Evolutionary conservation across 2,797 vertebrate genomes (phyloP), one percentile per base, ranked within the genome.

Genomic region (Sebastes iracundus): DNA sequence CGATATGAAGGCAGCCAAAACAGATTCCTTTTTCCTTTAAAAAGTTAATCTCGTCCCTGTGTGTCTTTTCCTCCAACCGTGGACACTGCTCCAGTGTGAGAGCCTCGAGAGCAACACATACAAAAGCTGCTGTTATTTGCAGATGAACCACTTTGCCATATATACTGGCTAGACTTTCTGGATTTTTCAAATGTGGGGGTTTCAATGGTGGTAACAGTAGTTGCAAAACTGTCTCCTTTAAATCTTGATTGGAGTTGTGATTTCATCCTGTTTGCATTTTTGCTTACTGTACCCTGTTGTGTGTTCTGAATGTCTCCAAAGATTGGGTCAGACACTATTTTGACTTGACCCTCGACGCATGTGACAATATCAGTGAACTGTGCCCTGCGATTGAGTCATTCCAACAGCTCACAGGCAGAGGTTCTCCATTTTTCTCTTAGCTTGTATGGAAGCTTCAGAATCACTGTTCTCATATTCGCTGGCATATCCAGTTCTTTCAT

Each of bases 331-430:
- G 55, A 70, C n/a, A 72, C 5, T 23, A 83, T 76, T 27, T 49
- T 76, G 8, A 71, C 72, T 32, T 89, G 71, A 18, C 16, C 14
- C 11, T 86, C 73, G 3, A 75, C 62, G 22, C 82, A 86, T 18
- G n/a, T 23, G 6, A 84, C 65, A 12, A 77, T 46, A 25, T 85
- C 80, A 3, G 0, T 64, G 14, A 89, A 89, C 4, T 14, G 9
- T 46, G 79, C 32, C 2, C 76, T 83, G 16, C 7, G 30, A 14
- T 72, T 23, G 6, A 2, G 1, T 30, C 10, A 62, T 49, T 81
- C 56, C 18, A 75, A 9, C 25, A 81, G 62, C 0, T 59, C 33
- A 63, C 59, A 49, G 18, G 52, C 60, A 20, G 66, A 63, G 7
- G 7, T 4, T 46, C 64, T 62, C 25, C 23, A 67, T 16, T 27